phyloP scores from a whole-genome alignment of 2,888 invertebrate species.

The Rotaria sp. region DNA sequence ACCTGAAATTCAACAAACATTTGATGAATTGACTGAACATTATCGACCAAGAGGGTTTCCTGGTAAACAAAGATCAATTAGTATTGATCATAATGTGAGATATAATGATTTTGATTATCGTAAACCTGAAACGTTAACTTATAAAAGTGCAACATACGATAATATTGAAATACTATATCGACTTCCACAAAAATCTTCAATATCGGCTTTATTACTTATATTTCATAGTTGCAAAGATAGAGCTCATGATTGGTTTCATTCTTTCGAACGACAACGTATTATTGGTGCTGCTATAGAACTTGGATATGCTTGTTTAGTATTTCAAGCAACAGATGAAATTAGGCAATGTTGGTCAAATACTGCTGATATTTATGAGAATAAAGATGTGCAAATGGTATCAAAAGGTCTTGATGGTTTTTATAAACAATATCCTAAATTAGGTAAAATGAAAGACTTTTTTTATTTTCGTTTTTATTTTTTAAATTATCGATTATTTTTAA shows the following conservation, averaged over 20 bases:
- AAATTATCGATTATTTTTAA: too few relatives aligned
- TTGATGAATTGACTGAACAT: not conserved
- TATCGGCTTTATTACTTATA: not conserved
- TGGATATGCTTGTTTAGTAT: conserved; percentile 9
- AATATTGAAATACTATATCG: not conserved
- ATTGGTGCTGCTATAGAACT: conserved; percentile 14
- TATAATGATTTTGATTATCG: conserved; percentile 4
- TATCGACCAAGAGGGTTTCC: not conserved
- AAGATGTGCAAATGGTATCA: not conserved
- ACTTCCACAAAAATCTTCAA: not conserved
- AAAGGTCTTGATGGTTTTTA: not conserved
- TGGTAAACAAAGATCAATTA: not conserved
- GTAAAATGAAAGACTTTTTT: not conserved
- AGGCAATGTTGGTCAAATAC: not conserved
- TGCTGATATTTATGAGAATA: not conserved
- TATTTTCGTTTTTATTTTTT: too few relatives aligned
- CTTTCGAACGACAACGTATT: not conserved
- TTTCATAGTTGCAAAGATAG: not conserved
- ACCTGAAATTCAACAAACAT: fast-evolving
- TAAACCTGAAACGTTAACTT: not conserved
- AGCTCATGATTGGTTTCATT: not conserved
- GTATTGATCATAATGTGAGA: not conserved
- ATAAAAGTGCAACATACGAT: not conserved
- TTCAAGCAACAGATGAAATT: not conserved
- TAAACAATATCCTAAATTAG: not conserved